Base-by-base conservation (phyloP, 1,140 invertebrate genomes). In the Bacillus rossius region DNA sequence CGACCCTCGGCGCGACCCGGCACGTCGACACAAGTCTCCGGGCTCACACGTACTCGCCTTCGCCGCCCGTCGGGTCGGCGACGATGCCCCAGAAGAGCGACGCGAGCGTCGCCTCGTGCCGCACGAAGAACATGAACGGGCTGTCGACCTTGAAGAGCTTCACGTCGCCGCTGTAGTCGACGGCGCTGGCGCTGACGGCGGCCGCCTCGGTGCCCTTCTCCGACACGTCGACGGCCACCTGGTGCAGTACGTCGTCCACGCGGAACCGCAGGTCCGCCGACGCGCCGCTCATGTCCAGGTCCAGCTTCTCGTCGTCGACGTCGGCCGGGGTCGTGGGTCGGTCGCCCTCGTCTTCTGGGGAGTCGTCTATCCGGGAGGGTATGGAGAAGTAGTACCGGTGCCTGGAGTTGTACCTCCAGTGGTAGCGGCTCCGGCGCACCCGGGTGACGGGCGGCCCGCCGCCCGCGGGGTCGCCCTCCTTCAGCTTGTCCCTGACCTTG, bases 171-270 rank as follows among this genome's bases (percentile, higher is more conserved):
- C 34, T 57, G 25, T 64, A 38, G 37, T 69, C 57, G 60, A 62
- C 56, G 64, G 61, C 38, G 41, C 69, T 61, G 2, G 55, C 10
- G 10, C 72, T 70, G 4, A 70, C 71, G 8, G 73, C 76, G 16
- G 75, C 72, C 3, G 75, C 76, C 56, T 73, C 71, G 2, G 72
- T 75, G 2, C 75, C 76, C 55, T 70, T 69, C 61, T 79, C 76
- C 56, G 74, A 72, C 0, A 77, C 68, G 13, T 77, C 74, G 17
- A 77, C 55, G 41, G 73, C 65, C 7, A 74, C 67, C 60, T 75
- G 67, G 55, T 77, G 75, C 37, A 75, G 56, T 1, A 68, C 47
- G 34, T 59, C 57, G 34, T 55, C 25, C n/a, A 59, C 43, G 20
- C 20, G 17, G 49, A 59, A 59, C 16, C 38, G 0, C 0, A 26